These are phyloP conservation scores for Gymnothorax javanicus DNA, from an alignment of 2,797 vertebrate genomes.

Conservation along the genomic window DNA sequence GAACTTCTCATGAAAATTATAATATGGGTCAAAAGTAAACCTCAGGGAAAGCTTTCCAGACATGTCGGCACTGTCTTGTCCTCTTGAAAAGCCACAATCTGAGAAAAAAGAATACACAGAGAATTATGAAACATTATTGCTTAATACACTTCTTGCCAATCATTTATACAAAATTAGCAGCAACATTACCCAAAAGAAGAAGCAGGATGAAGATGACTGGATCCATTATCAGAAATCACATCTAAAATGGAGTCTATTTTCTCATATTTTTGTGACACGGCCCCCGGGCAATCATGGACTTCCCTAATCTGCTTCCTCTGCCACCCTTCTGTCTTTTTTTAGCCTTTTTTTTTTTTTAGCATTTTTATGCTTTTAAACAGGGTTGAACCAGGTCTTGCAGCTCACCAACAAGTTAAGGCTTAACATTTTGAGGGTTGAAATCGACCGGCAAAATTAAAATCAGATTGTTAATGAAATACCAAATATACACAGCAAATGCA, in stretches of 20 bases:
- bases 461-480: too few species aligned
- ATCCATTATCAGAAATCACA: background rate
- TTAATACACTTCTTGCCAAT: background rate
- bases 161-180: background rate
- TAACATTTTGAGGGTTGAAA: background rate
- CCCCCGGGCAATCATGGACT: background rate
- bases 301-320: background rate
- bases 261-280: background rate
- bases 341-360: background rate
- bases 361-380: background rate
- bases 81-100: constrained; percentile 54
- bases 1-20: constrained; percentile 54
- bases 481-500: too few species aligned
- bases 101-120: constrained; percentile 35
- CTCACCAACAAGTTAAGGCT: background rate
- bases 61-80: constrained; percentile 51
- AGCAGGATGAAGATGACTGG: background rate
- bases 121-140: too few species aligned
- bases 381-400: background rate
- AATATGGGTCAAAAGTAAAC: constrained; percentile 55
- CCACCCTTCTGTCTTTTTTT: background rate
- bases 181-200: background rate
- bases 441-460: background rate
- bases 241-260: background rate
- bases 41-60: constrained; percentile 56